A percentile compares a stretch with the other conserved stretches of the same genome.
phyloP scores from a whole-genome alignment of 2,113 vertebrate genomes.

The Gavialis gangeticus region DNA sequence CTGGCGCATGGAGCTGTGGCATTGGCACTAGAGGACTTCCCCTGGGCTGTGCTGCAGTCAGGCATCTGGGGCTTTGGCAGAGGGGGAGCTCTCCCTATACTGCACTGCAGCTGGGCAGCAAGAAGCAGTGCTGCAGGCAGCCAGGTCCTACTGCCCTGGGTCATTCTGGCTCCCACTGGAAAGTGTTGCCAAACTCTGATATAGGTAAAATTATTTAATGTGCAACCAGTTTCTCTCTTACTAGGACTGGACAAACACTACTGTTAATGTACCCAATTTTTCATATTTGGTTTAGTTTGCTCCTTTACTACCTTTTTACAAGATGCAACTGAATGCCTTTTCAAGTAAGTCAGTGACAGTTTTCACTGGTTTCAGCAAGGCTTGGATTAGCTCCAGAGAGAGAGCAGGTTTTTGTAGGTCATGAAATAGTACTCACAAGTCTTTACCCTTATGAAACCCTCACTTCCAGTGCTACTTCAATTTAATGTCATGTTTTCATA shows the following conservation, averaged over 20 bases:
- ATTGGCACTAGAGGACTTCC: too few species aligned
- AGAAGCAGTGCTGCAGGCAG: too few species aligned
- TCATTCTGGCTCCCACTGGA: too few species aligned
- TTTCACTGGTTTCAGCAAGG: not conserved
- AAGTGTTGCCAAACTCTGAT: too few species aligned
- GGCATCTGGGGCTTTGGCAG: not conserved
- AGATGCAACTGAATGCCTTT: not conserved
- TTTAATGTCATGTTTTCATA: not conserved
- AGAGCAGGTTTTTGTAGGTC: conserved; percentile 12
- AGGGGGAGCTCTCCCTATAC: too few species aligned
- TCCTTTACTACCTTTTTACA: not conserved
- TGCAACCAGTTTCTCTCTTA: conserved; percentile 17
- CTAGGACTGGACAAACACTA: conserved; percentile 35
- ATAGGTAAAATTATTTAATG: not conserved
- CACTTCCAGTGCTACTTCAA: not conserved
- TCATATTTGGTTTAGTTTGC: not conserved
- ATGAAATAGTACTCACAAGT: not conserved
- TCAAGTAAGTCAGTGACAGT: not conserved
- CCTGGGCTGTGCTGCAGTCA: too few species aligned
- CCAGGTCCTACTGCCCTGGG: too few species aligned
- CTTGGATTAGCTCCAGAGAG: not conserved
- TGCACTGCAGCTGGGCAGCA: too few species aligned
- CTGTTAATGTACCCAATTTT: conserved; percentile 34
- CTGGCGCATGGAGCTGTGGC: too few species aligned
- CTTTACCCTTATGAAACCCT: not conserved